phyloP scores from a whole-genome alignment of 1,140 invertebrate species.

The Nautilus pompilius region DNA sequence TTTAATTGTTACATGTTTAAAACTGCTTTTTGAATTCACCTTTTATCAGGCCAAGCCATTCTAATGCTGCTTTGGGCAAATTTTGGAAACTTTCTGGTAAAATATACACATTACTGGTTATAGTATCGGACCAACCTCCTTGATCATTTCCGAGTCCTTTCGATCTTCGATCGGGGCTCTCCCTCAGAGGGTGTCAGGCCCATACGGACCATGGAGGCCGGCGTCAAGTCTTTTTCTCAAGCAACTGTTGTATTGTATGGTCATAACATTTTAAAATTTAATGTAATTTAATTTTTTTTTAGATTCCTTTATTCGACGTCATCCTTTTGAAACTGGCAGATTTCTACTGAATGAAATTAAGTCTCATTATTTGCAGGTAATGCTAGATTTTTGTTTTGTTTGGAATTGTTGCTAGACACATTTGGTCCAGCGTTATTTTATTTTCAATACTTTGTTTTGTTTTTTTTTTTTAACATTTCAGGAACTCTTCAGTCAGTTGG shows the following conservation, averaged over 20 bases:
- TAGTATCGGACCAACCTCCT: no score
- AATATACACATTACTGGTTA: no score
- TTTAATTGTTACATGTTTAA: no score
- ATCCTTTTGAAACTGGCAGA: slow-evolving; percentile 85
- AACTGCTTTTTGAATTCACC: no score
- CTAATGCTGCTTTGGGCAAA: no score
- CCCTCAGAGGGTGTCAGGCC: no score
- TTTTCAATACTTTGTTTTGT: background rate
- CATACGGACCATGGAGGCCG: no score
- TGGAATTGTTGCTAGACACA: background rate
- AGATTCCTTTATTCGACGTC: slow-evolving; percentile 77
- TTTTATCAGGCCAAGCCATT: no score
- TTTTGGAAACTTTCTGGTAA: no score
- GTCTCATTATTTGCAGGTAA: slow-evolving; percentile 70
- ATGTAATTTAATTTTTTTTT: slow-evolving; percentile 14
- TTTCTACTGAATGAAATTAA: slow-evolving; percentile 74
- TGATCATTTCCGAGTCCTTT: no score
- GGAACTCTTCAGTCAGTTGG: slow-evolving; percentile 93
- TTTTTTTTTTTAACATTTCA: slow-evolving; percentile 45
- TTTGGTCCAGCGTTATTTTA: background rate
- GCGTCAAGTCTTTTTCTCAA: no score
- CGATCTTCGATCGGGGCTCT: no score
- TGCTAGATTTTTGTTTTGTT: slow-evolving; percentile 31
- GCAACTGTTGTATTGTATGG: background rate
- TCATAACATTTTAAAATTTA: background rate